A percentile compares a stretch with the other conserved stretches of the same genome.
Evolutionary conservation across 1,140 invertebrate genomes (phyloP).

Genomic region (Parapsyche elsis): DNA sequence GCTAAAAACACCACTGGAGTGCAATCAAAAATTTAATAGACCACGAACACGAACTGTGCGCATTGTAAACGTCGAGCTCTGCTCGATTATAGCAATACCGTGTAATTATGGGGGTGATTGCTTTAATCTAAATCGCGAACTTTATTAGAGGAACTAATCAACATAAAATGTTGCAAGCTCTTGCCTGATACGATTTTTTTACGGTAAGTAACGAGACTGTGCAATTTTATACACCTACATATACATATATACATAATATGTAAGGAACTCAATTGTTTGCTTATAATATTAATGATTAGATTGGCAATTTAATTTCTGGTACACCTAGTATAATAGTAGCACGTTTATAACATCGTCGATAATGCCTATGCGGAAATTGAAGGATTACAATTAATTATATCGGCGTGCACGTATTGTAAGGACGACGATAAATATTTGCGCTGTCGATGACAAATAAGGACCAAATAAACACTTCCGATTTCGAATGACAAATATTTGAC

Average conservation of each 20-base stretch:
- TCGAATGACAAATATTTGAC: constrained; percentile 27
- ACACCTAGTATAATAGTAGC: too few species aligned
- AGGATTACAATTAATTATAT: constrained; percentile 5
- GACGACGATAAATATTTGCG: constrained; percentile 17
- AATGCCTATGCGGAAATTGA: background rate
- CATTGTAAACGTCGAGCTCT: background rate
- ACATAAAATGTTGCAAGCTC: background rate
- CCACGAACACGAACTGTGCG: background rate
- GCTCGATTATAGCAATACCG: constrained; percentile 11
- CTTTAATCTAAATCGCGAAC: constrained; percentile 38
- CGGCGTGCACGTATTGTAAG: background rate
- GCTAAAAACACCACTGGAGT: background rate
- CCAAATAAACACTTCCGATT: constrained; percentile 10
- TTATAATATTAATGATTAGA: too few species aligned
- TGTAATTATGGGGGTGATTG: constrained; percentile 41
- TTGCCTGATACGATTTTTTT: background rate
- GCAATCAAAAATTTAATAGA: constrained; percentile 7
- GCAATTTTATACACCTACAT: background rate
- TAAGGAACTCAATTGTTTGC: background rate
- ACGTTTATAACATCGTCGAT: too few species aligned
- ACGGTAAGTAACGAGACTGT: background rate
- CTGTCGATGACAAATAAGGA: constrained; percentile 21
- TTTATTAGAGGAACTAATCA: constrained; percentile 43
- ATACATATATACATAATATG: background rate
- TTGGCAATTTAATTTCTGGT: too few species aligned